Base-by-base conservation (phyloP, 1,140 invertebrate genomes). In the Pogonus chalceus region DNA sequence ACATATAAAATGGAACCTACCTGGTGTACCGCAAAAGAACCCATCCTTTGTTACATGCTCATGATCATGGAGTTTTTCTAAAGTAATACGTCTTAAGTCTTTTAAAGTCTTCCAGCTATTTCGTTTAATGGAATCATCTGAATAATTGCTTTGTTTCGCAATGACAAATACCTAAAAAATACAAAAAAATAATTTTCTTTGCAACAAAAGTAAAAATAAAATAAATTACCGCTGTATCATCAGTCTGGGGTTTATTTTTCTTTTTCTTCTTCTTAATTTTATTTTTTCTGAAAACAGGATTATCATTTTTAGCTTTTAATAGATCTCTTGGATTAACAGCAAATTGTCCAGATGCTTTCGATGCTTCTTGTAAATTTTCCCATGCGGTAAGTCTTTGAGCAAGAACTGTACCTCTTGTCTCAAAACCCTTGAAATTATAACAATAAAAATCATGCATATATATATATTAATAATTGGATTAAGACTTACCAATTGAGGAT, bases 401-500 rank as follows among this genome's bases (percentile, higher is more conserved):
- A 63, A 94, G 76, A 43, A 76, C 70, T 10, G 91, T 94, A 16
- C 90, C 90, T 60, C 91, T 76, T n/a, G 90, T 85, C 71, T 93
- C 89, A 73, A 95, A 96, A 9, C 92, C 92, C 67, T 69, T 31
- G n/a, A 12, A 51, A 49, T 21, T 12, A 52, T 49, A 47, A 39
- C 18, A 58, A 52, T 49, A 37, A 47, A 20, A 35, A 22, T 16
- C 52, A 43, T 18, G 21, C 31, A 43, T 49, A 37, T 37, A 43
- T n/a, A 7, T 14, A 35, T 43, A 49, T 56, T 9, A 47, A 50
- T 51, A 31, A 23, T 39, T 53, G 52, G 20, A 31, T 52, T 53
- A 7, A 23, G 48, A 61, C 60, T 62, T 63, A 68, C 67, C 66
- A 65, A 52, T 56, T 67, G 64, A 23, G 67, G 67, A 59, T 69